Evolutionary conservation across 2,113 vertebrate genomes (phyloP).

Genomic region (Vicugna pacos): DNA sequence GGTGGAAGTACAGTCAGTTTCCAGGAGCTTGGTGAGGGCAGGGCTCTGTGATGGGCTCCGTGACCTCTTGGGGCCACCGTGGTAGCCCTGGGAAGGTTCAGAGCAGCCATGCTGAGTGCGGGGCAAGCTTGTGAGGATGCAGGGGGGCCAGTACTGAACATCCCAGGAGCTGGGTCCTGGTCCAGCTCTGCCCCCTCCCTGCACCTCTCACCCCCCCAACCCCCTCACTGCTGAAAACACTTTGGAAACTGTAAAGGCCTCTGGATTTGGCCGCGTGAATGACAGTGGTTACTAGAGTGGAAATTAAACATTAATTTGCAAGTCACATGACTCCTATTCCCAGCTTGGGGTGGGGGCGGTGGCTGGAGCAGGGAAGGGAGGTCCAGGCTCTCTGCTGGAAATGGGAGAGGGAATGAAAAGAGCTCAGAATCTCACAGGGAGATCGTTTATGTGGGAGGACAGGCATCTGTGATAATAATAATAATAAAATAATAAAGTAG

Average conservation of each 20-base stretch:
- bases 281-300: background rate
- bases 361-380: background rate
- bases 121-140: background rate
- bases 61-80: fast-evolving
- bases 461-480: background rate
- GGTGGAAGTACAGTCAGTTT: background rate
- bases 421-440: background rate
- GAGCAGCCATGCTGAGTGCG: fast-evolving
- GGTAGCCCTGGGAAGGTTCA: background rate
- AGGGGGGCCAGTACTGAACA: fast-evolving
- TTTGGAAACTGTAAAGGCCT: background rate
- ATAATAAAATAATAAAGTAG: background rate
- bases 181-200: background rate
- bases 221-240: background rate
- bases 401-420: fast-evolving
- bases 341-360: background rate
- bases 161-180: background rate
- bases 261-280: background rate
- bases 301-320: background rate
- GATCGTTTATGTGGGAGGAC: background rate
- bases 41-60: background rate
- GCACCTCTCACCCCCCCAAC: background rate
- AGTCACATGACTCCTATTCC: background rate
- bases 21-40: too few relatives aligned
- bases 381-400: background rate